Base-by-base conservation (phyloP, 2,797 vertebrate genomes). In the Gila robusta region DNA sequence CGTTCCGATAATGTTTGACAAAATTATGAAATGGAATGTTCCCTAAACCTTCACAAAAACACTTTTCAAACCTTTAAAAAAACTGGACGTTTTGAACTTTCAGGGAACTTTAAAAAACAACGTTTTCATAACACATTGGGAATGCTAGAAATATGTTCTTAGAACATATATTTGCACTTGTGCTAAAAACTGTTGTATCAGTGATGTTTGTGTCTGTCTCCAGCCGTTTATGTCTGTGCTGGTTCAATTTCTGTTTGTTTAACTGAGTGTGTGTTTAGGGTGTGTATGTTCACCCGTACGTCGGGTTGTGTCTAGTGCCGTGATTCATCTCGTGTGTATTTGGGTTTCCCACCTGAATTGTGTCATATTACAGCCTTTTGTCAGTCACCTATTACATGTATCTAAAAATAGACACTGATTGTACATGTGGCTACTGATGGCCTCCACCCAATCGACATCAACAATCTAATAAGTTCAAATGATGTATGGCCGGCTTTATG, bases 351-450 rank as follows among this genome's bases (percentile, higher is more conserved):
- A 87, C 70, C 82, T 64, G 71, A 91, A 47, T 52, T 77, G 76
- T 80, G 76, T 88, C 80, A 49, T 76, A 88, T 88, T 87, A 78
- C 87, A 44, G 47, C 44, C 87, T 89, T 86, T 85, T 89, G 81
- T 74, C 64, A 79, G 79, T 66, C 67, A 81, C 85, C 70, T 86
- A 84, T 89, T 89, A 87, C 56, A 67, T 79, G 41, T 6, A 28
- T 91, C 87, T 89, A 90, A 87, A 91, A 92, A 92, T 90, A 92
- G 89, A 41, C 70, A 17, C 39, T 49, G 83, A 87, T 90, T 92
- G 82, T 91, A 74, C 62, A 80, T 72, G 86, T 67, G 67, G 32
- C 86, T 54, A 62, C 26, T 39, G 21, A 85, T 62, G 28, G 84
- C 32, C 47, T 35, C 70, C 82, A 77, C 37, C 79, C 64, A 82